phyloP scores from a whole-genome alignment of 2,113 vertebrate species.

The Grammomys dolichurus region DNA sequence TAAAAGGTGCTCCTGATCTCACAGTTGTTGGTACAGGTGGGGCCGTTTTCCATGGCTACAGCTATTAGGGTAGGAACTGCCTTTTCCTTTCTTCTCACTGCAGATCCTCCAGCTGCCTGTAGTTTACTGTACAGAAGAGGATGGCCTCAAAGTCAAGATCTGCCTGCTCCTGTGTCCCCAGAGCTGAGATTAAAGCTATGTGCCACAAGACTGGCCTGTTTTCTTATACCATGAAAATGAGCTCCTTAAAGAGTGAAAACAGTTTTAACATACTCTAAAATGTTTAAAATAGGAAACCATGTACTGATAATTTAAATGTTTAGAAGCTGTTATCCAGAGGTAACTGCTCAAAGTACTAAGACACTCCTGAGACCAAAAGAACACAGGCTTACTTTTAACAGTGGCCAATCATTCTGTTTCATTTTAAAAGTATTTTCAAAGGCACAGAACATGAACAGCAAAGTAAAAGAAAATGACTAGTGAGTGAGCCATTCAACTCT shows the following conservation, averaged over 20 bases:
- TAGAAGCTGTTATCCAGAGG: not conserved
- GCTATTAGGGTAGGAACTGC: not conserved
- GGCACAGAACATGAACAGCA: conserved; percentile 3
- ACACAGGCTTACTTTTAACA: not conserved
- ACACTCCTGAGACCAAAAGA: not conserved
- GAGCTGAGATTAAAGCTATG: not conserved
- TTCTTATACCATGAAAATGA: not conserved
- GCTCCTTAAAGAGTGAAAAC: not conserved
- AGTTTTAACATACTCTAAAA: not conserved
- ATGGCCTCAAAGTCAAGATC: not conserved
- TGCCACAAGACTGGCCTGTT: not conserved
- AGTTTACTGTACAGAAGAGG: not conserved
- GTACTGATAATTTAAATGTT: conserved; percentile 8
- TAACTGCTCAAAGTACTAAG: not conserved
- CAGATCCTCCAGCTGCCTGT: not conserved
- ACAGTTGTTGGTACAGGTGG: not conserved
- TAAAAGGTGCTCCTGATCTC: not conserved
- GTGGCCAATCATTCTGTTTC: not conserved
- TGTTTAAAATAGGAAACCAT: conserved; percentile 40
- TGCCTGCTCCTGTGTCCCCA: not conserved
- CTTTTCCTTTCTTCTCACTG: not conserved
- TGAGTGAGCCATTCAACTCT: not conserved
- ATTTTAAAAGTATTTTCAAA: conserved; percentile 49
- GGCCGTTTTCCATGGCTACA: not conserved
- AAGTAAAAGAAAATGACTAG: not conserved